Evolutionary conservation across 2,888 invertebrate genomes (phyloP).

Genomic region (Nephrotoma appendiculata): DNA sequence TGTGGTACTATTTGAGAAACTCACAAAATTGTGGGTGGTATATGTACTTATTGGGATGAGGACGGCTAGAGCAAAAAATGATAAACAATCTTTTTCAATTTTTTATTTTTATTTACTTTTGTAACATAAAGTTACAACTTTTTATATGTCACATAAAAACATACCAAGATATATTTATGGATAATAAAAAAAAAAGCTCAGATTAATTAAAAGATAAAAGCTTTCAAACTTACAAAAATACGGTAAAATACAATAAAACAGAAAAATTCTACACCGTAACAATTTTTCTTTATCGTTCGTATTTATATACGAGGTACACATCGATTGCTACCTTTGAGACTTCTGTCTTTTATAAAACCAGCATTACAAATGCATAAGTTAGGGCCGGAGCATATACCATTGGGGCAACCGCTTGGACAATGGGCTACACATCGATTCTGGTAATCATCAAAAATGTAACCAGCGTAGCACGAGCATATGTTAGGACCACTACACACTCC

Average conservation of each 20-base stretch:
- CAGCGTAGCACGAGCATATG: slow-evolving; percentile 42
- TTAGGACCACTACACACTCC: slow-evolving; percentile 50
- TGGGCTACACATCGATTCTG: slow-evolving; percentile 39
- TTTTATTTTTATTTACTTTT: background rate
- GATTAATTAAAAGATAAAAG: background rate
- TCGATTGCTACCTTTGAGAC: slow-evolving; percentile 43
- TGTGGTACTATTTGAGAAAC: background rate
- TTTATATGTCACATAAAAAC: background rate
- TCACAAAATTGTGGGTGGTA: background rate
- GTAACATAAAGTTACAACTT: background rate
- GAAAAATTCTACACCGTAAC: background rate
- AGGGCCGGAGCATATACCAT: slow-evolving; percentile 57
- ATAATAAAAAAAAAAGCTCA: background rate
- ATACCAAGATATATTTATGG: background rate
- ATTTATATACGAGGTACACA: slow-evolving; percentile 33
- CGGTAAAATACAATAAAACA: background rate
- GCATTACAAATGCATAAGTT: slow-evolving; percentile 58
- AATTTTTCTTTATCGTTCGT: background rate
- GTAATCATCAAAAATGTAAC: slow-evolving; percentile 34
- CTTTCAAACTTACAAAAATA: background rate
- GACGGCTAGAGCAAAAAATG: background rate
- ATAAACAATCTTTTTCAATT: background rate
- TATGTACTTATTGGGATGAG: background rate
- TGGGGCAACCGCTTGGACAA: slow-evolving; percentile 56
- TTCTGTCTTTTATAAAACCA: slow-evolving; percentile 47